These are phyloP conservation scores for Cyclura pinguis DNA, from an alignment of 2,797 vertebrate species.

Conservation along the genomic window DNA sequence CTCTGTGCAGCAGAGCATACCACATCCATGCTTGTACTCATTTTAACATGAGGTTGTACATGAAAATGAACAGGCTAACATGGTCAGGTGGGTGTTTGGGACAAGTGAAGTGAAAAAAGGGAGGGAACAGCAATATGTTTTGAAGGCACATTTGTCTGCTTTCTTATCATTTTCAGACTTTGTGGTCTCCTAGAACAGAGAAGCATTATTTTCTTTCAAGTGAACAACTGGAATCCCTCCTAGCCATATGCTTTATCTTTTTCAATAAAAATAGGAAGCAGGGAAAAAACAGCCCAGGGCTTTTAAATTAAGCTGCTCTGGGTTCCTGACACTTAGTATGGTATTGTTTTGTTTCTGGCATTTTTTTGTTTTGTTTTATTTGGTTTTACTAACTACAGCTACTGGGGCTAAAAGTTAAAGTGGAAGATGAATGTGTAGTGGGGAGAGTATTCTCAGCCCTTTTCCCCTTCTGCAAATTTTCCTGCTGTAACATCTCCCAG, in stretches of 20 bases:
- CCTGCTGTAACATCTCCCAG: background rate
- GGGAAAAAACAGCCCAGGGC: background rate
- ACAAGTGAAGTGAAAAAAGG: no score
- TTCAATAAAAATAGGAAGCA: background rate
- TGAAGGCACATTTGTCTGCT: background rate
- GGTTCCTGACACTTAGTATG: background rate
- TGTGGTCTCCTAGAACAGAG: background rate
- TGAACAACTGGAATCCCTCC: background rate
- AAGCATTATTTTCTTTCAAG: conserved; percentile 6
- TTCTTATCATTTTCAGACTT: background rate
- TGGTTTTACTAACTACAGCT: background rate
- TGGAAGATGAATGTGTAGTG: background rate
- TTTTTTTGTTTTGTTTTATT: background rate
- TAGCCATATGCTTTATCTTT: background rate
- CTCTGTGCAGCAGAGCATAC: conserved; percentile 27
- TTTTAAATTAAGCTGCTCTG: conserved; percentile 13
- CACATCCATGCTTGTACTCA: conserved; percentile 14
- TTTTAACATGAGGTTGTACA: accelerated
- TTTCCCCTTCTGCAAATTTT: background rate
- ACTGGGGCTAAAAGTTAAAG: background rate
- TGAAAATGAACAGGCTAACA: background rate
- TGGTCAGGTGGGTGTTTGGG: background rate
- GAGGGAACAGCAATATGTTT: background rate
- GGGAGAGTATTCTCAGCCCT: background rate
- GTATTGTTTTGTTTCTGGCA: background rate